Percentiles rank a stretch among this genome's conserved stretches.
These are phyloP conservation scores for Isotomurus palustris DNA, from an alignment of 2,888 invertebrate genomes.

Conservation along the genomic window DNA sequence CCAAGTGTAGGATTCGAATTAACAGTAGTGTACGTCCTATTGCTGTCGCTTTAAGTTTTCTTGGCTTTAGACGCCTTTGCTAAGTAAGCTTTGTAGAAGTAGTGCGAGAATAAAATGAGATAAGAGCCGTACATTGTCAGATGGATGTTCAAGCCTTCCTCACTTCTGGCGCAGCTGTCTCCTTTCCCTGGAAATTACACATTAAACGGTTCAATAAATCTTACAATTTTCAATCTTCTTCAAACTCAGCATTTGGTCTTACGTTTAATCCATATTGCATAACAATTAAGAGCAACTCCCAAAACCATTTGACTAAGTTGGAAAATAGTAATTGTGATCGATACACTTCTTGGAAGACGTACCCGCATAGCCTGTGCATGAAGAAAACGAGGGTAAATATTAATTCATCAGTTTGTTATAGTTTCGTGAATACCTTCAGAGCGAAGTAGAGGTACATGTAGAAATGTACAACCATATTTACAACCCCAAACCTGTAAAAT, in stretches of 20 bases:
- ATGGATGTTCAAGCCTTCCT: conserved; percentile 25
- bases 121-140: conserved; percentile 34
- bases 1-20: too few relatives aligned
- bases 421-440: conserved; percentile 18
- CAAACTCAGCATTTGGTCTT: conserved; percentile 1
- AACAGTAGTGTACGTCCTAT: too few relatives aligned
- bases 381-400: background rate
- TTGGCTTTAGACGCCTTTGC: conserved; percentile 17
- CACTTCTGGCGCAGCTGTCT: conserved; percentile 24
- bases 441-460: conserved; percentile 28
- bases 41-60: conserved; percentile 2
- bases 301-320: conserved; percentile 31
- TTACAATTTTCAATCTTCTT: background rate
- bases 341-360: conserved; percentile 17
- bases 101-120: conserved; percentile 33
- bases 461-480: conserved; percentile 26
- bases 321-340: conserved; percentile 21
- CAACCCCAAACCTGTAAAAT: conserved; percentile 21
- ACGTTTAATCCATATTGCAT: conserved; percentile 28
- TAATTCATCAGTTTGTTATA: background rate
- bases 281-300: conserved; percentile 18
- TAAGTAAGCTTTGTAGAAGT: conserved; percentile 31
- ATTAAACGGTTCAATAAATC: too few relatives aligned
- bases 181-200: conserved; percentile 18
- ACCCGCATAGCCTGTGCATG: conserved; percentile 18